A percentile compares a stretch with the other conserved stretches of the same genome.
These are phyloP conservation scores for Agrilus biguttatus DNA, from an alignment of 2,888 invertebrate species.

Conservation along the genomic window DNA sequence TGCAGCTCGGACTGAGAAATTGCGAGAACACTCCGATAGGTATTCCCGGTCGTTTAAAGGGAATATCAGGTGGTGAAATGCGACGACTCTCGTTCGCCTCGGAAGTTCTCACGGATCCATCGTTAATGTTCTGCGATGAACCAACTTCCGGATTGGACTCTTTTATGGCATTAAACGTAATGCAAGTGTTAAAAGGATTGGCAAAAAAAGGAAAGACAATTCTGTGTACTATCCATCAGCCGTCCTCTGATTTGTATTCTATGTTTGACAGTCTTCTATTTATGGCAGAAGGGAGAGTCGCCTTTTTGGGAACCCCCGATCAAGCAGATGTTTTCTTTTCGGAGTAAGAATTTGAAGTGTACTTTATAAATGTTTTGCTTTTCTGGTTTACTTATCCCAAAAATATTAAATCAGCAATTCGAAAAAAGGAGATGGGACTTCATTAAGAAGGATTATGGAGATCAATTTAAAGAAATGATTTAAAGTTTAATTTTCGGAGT, in stretches of 20 bases:
- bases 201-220: constrained; percentile 78
- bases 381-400: too few species aligned
- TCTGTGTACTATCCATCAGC: constrained; percentile 89
- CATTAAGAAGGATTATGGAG: too few species aligned
- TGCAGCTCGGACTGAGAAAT: constrained; percentile 57
- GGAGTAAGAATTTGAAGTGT: constrained; percentile 40
- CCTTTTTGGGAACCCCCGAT: constrained; percentile 69
- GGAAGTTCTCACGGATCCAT: constrained; percentile 92
- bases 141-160: constrained; percentile 95
- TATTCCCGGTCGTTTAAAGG: constrained; percentile 71
- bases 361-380: background rate
- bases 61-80: constrained; percentile 93
- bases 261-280: constrained; percentile 80
- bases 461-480: too few species aligned
- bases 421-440: background rate
- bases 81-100: constrained; percentile 91
- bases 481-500: too few species aligned
- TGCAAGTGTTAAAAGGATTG: constrained; percentile 62
- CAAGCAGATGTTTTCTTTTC: constrained; percentile 70
- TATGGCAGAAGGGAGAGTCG: constrained; percentile 84
- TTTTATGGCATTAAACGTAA: constrained; percentile 90
- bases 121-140: constrained; percentile 92
- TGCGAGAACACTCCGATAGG: constrained; percentile 88
- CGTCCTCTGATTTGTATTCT: constrained; percentile 79
- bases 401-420: background rate